These are phyloP conservation scores for Leucoma salicis DNA, from an alignment of 2,888 invertebrate species.

Conservation along the genomic window DNA sequence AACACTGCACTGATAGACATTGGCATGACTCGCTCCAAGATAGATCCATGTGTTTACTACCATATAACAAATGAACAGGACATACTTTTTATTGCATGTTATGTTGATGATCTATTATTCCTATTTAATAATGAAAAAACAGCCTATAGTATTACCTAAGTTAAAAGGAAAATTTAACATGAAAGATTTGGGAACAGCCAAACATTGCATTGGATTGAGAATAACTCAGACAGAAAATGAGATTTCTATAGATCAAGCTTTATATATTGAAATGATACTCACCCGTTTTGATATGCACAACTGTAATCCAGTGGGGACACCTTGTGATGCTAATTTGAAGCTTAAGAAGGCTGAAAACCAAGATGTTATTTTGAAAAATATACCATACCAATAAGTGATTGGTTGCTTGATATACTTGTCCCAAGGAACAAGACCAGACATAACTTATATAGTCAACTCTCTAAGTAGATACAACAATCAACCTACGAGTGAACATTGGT, in stretches of 20 bases:
- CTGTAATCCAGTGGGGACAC: conserved; percentile 26
- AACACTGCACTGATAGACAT: neutral
- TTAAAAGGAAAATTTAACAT: conserved; percentile 3
- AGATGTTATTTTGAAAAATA: conserved; percentile 7
- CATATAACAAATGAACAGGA: neutral
- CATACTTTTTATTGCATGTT: conserved; percentile 17
- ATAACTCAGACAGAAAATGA: conserved; percentile 8
- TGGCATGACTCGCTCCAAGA: neutral
- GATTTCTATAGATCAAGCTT: conserved; percentile 17
- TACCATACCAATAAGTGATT: conserved; percentile 24
- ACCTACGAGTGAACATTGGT: conserved; percentile 25
- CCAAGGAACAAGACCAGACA: conserved; percentile 29
- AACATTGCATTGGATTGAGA: conserved; percentile 15
- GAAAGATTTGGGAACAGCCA: conserved; percentile 13
- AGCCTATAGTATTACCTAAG: conserved; percentile 11
- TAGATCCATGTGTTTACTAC: conserved; percentile 12
- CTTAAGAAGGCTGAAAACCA: conserved; percentile 19
- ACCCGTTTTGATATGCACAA: conserved; percentile 22
- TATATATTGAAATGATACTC: conserved; percentile 27
- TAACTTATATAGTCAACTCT: conserved; percentile 25
- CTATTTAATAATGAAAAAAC: conserved; percentile 11
- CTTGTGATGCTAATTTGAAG: conserved; percentile 22
- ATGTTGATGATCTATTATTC: conserved; percentile 19
- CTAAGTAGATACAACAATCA: conserved; percentile 23
- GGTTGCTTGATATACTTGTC: conserved; percentile 28